Percentiles rank a stretch among this genome's conserved stretches.
phyloP scores from a whole-genome alignment of 2,888 invertebrate species.

The Coleophora flavipennella region DNA sequence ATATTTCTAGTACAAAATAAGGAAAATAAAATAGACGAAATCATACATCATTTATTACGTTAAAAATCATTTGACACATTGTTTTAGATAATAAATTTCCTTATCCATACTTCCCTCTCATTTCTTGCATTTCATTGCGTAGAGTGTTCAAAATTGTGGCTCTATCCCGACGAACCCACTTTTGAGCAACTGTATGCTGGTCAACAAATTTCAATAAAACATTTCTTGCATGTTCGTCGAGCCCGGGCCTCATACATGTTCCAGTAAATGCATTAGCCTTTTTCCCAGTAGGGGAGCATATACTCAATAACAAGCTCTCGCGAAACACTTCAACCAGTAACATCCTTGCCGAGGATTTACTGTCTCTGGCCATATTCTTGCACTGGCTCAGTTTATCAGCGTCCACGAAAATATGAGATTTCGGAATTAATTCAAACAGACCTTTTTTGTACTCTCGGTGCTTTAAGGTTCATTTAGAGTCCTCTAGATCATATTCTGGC shows the following conservation, averaged over 20 bases:
- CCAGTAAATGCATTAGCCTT: slow-evolving; percentile 1
- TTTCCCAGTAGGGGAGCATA: slow-evolving; percentile 1
- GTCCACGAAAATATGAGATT: neutral
- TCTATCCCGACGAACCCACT: neutral
- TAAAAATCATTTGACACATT: neutral
- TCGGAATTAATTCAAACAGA: neutral
- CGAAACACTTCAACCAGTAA: neutral
- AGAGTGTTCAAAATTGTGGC: neutral
- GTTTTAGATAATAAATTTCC: neutral
- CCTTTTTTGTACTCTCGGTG: too few species aligned
- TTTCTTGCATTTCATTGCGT: slow-evolving; percentile 1
- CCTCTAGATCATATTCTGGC: too few species aligned
- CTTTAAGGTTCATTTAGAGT: too few species aligned
- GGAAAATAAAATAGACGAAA: neutral
- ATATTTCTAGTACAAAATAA: neutral
- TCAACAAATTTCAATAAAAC: slow-evolving; percentile 3
- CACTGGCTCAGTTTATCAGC: neutral
- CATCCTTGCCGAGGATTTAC: neutral
- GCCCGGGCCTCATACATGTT: neutral
- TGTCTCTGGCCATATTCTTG: neutral
- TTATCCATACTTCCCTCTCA: neutral
- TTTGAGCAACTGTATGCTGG: neutral
- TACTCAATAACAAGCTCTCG: too few species aligned
- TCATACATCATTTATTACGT: too few species aligned
- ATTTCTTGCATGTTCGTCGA: slow-evolving; percentile 1